Evolutionary conservation across 23 tunicate genomes (phyloP), one percentile per base, ranked within the genome.

Genomic region (Botrylloides violaceus): DNA sequence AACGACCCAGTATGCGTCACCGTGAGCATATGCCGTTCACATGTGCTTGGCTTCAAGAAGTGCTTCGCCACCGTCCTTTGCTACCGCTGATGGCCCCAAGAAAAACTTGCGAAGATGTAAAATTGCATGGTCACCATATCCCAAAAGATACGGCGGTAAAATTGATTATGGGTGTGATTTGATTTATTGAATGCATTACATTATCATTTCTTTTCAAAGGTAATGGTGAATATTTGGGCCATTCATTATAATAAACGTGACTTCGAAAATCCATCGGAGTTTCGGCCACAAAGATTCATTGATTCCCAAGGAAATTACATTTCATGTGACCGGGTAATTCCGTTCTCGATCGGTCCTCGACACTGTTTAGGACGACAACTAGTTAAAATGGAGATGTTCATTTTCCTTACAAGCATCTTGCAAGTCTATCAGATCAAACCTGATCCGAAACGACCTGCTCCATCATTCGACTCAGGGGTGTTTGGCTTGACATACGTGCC

Each of bases 141-240:
- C 65, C 65, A 29, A 60, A 60, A 60, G 65, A 60, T 60, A 60
- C 65, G 15, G 30, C 65, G 65, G 65, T 60, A 24, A 60, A n/a
- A n/a, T n/a, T n/a, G n/a, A n/a, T n/a, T n/a, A n/a, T n/a, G n/a
- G n/a, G n/a, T n/a, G n/a, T n/a, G n/a, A n/a, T n/a, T n/a, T n/a
- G n/a, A n/a, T n/a, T n/a, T n/a, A n/a, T n/a, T n/a, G n/a, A n/a
- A n/a, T n/a, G n/a, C n/a, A n/a, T n/a, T n/a, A n/a, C n/a, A n/a
- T n/a, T n/a, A n/a, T n/a, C n/a, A n/a, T n/a, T n/a, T n/a, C n/a
- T n/a, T n/a, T n/a, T n/a, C n/a, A n/a, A n/a, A 60, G 65, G 65
- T 60, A 18, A 60, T 60, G 30, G 32, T 29, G 27, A 60, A 60
- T 60, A 1, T 60, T 20, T 60, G 65, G 65, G 65, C 30, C 30